Evolutionary conservation across 2,113 vertebrate genomes (phyloP), one percentile per base, ranked within the genome.

Genomic region (Ranitomeya imitator): DNA sequence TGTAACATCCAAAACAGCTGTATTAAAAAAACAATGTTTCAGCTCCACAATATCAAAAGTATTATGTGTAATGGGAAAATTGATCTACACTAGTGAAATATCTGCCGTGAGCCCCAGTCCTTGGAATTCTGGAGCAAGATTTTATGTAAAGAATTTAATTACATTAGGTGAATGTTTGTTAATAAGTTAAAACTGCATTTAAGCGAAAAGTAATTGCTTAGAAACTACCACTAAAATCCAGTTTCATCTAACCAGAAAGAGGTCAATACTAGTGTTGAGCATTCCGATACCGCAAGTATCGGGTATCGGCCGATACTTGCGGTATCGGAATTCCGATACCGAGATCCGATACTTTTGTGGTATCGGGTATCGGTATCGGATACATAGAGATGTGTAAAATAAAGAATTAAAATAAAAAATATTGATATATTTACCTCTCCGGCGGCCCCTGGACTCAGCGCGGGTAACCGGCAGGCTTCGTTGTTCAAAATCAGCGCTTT

Each of bases 211-310:
- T 61, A 77, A 86, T 86, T 45, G 26, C 18, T 52, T 11, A n/a
- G 26, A 52, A 77, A 74, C 5, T 77, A 16, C 14, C 19, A 63
- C 63, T 61, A 76, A 61, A 77, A 63, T 13, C 10, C 18, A 10
- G 12, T 86, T 63, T 61, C 85, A 86, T 26, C 57, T 61, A 61
- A 86, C 77, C 18, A 60, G 19, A 21, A 16, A 78, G 85, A 86
- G 71, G 73, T 86, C 85, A 78, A 86, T 86, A 85, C 18, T n/a
- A n/a, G n/a, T n/a, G n/a, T n/a, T n/a, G n/a, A n/a, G n/a, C n/a
- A n/a, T n/a, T n/a, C n/a, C n/a, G n/a, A n/a, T n/a, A n/a, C n/a
- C n/a, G n/a, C n/a, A n/a, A n/a, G n/a, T n/a, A n/a, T n/a, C n/a
- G n/a, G n/a, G n/a, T n/a, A n/a, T n/a, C n/a, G n/a, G n/a, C n/a